Conservation (phyloP, 2,888 invertebrate species). For the Platycheirus albimanus region DNA sequence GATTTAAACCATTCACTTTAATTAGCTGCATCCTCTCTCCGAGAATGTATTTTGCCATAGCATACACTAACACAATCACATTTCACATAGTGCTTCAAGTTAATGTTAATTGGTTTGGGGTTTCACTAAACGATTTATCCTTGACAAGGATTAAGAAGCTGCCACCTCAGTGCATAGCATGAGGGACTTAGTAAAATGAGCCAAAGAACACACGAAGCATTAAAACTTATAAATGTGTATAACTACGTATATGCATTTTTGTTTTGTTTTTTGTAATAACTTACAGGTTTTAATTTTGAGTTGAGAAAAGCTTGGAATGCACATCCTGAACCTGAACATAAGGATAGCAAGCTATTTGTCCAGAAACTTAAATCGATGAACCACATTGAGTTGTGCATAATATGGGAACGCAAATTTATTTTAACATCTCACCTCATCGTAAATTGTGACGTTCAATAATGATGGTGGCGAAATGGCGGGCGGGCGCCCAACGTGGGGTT, state of each 20-base stretch:
- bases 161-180: slow-evolving; percentile 10
- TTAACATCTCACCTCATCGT: slow-evolving; percentile 53
- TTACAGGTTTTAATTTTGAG: slow-evolving; percentile 53
- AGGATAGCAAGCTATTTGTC: slow-evolving; percentile 24
- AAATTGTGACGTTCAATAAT: slow-evolving; percentile 53
- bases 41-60: too few relatives aligned
- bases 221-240: background rate
- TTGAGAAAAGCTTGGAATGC: slow-evolving; percentile 13
- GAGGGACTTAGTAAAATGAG: slow-evolving; percentile 11
- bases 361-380: slow-evolving; percentile 51
- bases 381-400: slow-evolving; percentile 14
- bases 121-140: slow-evolving; percentile 65
- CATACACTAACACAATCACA: background rate
- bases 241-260: too few relatives aligned
- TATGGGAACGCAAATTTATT: slow-evolving; percentile 39
- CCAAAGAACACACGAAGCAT: slow-evolving; percentile 8
- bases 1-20: slow-evolving; percentile 58
- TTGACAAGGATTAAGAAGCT: slow-evolving; percentile 62
- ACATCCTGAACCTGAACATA: slow-evolving; percentile 36
- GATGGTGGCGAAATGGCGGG: background rate
- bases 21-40: slow-evolving; percentile 48
- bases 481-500: too few relatives aligned
- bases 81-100: background rate
- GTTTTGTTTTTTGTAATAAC: too few relatives aligned
- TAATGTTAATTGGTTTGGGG: slow-evolving; percentile 58